A percentile compares a stretch with the other conserved stretches of the same genome.
phyloP scores from a whole-genome alignment of 2,888 invertebrate genomes.

The Autographa pulchrina region DNA sequence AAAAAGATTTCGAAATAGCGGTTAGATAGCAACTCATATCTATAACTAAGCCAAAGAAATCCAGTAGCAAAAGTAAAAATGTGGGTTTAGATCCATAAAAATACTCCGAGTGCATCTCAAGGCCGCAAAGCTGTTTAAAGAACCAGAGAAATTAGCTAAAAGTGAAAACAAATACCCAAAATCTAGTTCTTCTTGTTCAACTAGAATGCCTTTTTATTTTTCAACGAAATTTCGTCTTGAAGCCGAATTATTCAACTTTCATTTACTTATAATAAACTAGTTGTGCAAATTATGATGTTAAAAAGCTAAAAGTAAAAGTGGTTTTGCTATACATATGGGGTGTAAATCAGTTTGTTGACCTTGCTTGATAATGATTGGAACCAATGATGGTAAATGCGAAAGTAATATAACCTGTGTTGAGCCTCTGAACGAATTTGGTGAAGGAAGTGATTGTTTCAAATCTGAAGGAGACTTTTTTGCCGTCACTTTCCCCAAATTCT shows the following conservation, averaged over 20 bases:
- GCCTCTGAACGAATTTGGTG: not conserved
- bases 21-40: too few species aligned
- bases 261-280: slow-evolving; percentile 35
- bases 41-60: too few species aligned
- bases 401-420: not conserved
- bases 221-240: slow-evolving; percentile 27
- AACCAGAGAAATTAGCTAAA: slow-evolving; percentile 16
- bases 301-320: slow-evolving; percentile 57
- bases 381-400: not conserved
- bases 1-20: too few species aligned
- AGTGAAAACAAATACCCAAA: slow-evolving; percentile 3
- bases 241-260: slow-evolving; percentile 57
- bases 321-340: slow-evolving; percentile 29
- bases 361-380: not conserved
- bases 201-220: slow-evolving; percentile 18
- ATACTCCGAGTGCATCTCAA: not conserved
- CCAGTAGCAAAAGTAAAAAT: too few species aligned
- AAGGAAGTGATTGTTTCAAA: not conserved
- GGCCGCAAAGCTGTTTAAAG: not conserved
- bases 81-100: too few species aligned
- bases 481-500: not conserved
- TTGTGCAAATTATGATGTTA: slow-evolving; percentile 46
- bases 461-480: not conserved
- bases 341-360: slow-evolving; percentile 22
- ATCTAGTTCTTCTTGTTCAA: slow-evolving; percentile 7